Evolutionary conservation across 2,113 vertebrate genomes (phyloP), one percentile per base, ranked within the genome.

Genomic region (Abramis brama): DNA sequence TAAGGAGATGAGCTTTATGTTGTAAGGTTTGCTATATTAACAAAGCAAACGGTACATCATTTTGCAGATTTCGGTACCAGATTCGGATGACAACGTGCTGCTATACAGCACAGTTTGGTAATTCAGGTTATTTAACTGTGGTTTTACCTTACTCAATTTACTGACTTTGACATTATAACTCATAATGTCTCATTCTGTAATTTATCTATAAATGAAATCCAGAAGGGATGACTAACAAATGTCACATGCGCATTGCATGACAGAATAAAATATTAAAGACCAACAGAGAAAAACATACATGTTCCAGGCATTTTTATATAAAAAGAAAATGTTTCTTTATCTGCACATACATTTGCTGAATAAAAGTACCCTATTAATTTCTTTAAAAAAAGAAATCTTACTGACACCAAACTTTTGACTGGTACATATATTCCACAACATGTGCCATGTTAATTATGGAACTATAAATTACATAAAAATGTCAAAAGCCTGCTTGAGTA

Each of bases 1-100:
- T 55, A 17, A 76, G 80, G 75, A 86, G 89, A 90, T 88, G 84
- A 90, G 85, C 86, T 30, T 68, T 87, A 87, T 79, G 80, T 81
- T 89, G 77, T 13, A 13, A 36, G 84, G 50, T 88, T 91, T 73
- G 88, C 90, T 88, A 39, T 87, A 90, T 89, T 89, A 91, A 83
- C 79, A 92, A 92, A 92, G 91, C 87, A 90, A 89, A 11, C 2
- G 4, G 33, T 23, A 39, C 19, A 71, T 71, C 1, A 36, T 71
- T 71, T 71, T 23, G 9, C 9, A 71, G 19, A 71, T 71, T 23
- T 71, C 9, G 0, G 33, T 23, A 23, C 19, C 19, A 39, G 19
- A 71, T 23, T 4, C 0, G 2, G 39, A 39, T 23, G 19, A 10
- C 19, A 11, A 71, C 1, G 68, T 71, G 68, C 17, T 21, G 17